Conservation (phyloP, 2,888 invertebrate species). For the Tinea pellionella region DNA sequence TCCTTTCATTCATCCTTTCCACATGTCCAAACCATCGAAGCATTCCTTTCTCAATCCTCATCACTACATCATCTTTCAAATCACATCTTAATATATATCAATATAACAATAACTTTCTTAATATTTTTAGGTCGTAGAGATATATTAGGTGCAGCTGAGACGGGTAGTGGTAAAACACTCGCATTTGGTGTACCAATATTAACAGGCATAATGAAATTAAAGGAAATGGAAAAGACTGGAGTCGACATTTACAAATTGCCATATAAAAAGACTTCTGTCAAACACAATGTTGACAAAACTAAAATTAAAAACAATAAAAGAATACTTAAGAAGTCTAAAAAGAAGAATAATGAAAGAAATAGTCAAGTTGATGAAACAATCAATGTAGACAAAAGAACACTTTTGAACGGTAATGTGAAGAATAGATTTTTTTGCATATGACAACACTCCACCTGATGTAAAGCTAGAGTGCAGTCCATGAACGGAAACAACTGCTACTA, state of each 20-base stretch:
- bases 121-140: slow-evolving; percentile 78
- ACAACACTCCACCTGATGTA: no score
- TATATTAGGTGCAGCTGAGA: slow-evolving; percentile 98
- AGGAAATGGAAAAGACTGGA: slow-evolving; percentile 51
- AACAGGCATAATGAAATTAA: slow-evolving; percentile 81
- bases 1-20: no score
- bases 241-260: slow-evolving; percentile 50
- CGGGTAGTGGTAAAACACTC: slow-evolving; percentile 98
- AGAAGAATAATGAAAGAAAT: not conserved
- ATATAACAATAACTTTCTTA: no score
- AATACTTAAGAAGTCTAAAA: slow-evolving; percentile 17
- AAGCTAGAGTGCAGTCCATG: no score
- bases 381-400: no score
- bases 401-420: no score
- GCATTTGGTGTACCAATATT: slow-evolving; percentile 97
- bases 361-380: not conserved
- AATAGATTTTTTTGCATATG: no score
- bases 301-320: slow-evolving; percentile 16
- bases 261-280: slow-evolving; percentile 41
- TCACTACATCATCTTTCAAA: no score
- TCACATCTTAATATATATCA: no score
- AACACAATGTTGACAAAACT: slow-evolving; percentile 22
- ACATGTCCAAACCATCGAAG: no score
- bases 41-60: no score
- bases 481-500: no score